phyloP scores from a whole-genome alignment of 2,113 vertebrate species.

The Nothoprocta pentlandii region DNA sequence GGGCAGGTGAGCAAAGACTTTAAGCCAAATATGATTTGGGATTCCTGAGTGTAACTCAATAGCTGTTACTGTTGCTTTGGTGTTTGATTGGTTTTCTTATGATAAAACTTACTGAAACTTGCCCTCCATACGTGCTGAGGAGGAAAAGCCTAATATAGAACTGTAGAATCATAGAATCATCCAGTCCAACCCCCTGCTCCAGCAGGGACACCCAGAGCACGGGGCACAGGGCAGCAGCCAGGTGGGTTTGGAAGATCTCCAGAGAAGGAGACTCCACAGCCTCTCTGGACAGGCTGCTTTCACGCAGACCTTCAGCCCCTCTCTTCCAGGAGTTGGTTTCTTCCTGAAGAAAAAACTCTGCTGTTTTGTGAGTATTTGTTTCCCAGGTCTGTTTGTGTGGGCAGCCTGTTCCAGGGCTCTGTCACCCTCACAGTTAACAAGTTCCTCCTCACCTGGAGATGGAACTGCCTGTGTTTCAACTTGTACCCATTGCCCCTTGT shows the following conservation, averaged over 20 bases:
- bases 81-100: neutral
- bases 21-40: neutral
- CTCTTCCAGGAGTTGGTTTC: neutral
- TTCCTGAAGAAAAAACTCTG: neutral
- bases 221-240: too few species aligned
- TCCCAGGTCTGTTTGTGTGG: neutral
- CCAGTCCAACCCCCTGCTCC: too few species aligned
- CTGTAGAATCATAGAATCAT: too few species aligned
- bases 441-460: too few species aligned
- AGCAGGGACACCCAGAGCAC: too few species aligned
- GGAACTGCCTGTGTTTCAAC: too few species aligned
- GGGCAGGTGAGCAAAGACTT: neutral
- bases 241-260: too few species aligned
- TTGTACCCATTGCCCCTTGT: too few species aligned
- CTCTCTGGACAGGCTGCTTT: neutral
- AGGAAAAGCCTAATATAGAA: neutral
- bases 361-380: neutral
- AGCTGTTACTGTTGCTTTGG: neutral
- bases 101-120: neutral
- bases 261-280: too few species aligned
- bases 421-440: too few species aligned
- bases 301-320: neutral
- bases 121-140: neutral
- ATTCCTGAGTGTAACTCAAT: fast-evolving
- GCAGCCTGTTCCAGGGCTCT: neutral